These are phyloP conservation scores for Puntigrus tetrazona DNA, from an alignment of 2,113 vertebrate genomes.

Conservation along the genomic window DNA sequence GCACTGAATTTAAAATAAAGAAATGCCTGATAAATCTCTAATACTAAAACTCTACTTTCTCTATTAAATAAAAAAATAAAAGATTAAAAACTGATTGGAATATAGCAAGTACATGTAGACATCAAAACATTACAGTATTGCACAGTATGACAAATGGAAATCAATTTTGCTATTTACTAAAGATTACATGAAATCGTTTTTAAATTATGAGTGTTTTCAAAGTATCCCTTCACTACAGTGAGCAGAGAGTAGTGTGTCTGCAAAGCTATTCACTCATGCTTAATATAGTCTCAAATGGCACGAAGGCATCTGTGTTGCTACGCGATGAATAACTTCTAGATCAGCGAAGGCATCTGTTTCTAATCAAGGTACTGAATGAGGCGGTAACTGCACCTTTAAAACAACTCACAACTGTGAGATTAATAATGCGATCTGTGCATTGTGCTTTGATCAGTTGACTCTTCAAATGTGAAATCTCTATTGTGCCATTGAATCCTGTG, in stretches of 20 bases:
- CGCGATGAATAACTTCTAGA: conserved; percentile 15
- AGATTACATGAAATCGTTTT: not conserved
- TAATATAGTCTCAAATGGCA: conserved; percentile 22
- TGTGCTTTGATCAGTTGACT: conserved; percentile 21
- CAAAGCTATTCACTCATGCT: conserved; percentile 1
- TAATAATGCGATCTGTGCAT: not conserved
- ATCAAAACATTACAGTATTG: not conserved
- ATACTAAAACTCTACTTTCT: no score
- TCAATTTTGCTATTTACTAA: not conserved
- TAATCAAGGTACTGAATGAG: conserved; percentile 30
- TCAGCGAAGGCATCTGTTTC: conserved; percentile 31
- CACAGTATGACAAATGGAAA: not conserved
- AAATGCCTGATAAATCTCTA: no score
- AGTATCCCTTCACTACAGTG: not conserved
- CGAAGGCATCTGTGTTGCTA: conserved; percentile 28
- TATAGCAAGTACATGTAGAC: not conserved
- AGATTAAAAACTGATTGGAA: not conserved
- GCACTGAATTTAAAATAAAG: not conserved
- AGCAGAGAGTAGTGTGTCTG: not conserved
- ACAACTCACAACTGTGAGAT: conserved; percentile 14
- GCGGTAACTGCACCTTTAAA: conserved; percentile 16
- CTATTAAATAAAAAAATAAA: not conserved
- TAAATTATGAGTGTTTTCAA: not conserved
- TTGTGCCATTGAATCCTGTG: conserved; percentile 13
- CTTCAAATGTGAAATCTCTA: conserved; percentile 28